Evolutionary conservation across 2,113 vertebrate genomes (phyloP).

Genomic region (Naja naja): DNA sequence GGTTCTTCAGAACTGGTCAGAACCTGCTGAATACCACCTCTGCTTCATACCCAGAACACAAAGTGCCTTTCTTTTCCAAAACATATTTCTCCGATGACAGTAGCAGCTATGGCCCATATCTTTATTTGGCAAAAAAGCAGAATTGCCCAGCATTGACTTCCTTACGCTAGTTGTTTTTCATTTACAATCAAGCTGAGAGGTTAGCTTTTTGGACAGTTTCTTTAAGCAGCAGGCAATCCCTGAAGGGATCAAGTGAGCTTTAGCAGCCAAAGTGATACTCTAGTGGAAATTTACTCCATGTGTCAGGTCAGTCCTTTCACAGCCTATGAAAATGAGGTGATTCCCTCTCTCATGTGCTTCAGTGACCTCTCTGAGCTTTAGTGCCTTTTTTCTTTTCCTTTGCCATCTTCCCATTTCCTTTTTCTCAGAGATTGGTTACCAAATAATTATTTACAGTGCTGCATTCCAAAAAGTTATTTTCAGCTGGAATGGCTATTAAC

Average conservation of each 20-base stretch:
- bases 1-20: too few relatives aligned
- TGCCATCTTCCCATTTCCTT: background rate
- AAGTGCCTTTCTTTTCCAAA: background rate
- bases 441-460: constrained; percentile 4
- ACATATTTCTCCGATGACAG: background rate
- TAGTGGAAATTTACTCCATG: background rate
- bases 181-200: background rate
- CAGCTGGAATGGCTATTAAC: background rate
- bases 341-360: background rate
- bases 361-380: background rate
- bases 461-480: background rate
- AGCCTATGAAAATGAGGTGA: accelerated
- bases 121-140: too few relatives aligned
- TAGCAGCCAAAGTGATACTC: background rate
- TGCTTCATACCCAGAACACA: background rate
- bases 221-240: background rate
- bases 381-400: constrained; percentile 5
- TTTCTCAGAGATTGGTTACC: constrained; percentile 3
- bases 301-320: accelerated
- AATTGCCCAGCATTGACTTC: background rate
- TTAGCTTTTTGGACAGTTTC: background rate
- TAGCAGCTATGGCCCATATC: background rate
- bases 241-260: background rate
- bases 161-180: background rate
- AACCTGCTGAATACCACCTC: too few relatives aligned